Base-by-base conservation (phyloP, 1,140 invertebrate genomes). In the Danaus plexippus region DNA sequence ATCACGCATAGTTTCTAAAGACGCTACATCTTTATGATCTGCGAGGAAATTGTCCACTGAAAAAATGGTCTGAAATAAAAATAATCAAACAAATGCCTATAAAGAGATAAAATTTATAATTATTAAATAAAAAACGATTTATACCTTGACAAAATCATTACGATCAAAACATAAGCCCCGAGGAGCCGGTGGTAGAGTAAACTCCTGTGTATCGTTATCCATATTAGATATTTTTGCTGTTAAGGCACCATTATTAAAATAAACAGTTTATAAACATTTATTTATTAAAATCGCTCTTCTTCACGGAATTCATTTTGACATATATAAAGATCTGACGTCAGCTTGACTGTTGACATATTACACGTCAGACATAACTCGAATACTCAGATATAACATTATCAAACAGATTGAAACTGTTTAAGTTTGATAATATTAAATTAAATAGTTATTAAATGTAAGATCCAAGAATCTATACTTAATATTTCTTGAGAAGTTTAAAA, bases 11-110 rank as follows among this genome's bases (percentile, higher is more conserved):
- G 90, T 93, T 64, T 52, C 50, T 40, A 52, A 15, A 52, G 50
- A 52, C 5, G 50, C 50, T 52, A 44, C 50, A 52, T 52, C 43
- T 56, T 94, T 90, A 71, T 97, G 95, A 66, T 95, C 92, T 66
- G 94, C 92, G 12, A 98, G 88, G 88, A 98, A 98, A 55, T 91
- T 89, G 80, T 98, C 96, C 0, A 97, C 94, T 57, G 95, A 94
- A 83, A 98, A 98, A 64, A 92, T 91, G 53, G 91, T 89, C 93
- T 96, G 77, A 51, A 89, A 88, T 13, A 10, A 54, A 11, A 59
- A 15, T 9, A 51, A 63, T 41, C 13, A 64, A 43, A 46, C 49
- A 43, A 51, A 47, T 5, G 1, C 32, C 40, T 51, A 41, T 41
- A 46, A n/a, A 12, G 13, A 61, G 41, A 55, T 44, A 44, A 41